A percentile compares a stretch with the other conserved stretches of the same genome.
phyloP scores from a whole-genome alignment of 2,888 invertebrate species.

The Dynastes grantii region DNA sequence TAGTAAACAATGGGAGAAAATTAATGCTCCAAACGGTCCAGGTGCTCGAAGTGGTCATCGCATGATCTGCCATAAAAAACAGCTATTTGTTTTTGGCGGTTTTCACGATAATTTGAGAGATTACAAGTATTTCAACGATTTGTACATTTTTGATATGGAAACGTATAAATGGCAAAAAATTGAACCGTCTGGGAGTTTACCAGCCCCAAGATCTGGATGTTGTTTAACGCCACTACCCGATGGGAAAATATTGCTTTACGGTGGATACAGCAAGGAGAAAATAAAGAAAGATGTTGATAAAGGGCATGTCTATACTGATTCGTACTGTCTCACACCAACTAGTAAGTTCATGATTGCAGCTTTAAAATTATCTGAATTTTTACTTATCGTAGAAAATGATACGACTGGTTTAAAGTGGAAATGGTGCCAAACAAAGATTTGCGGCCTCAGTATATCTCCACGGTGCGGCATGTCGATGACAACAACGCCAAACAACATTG shows the following conservation, averaged over 20 bases:
- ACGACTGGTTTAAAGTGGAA: constrained; percentile 79
- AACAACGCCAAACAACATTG: constrained; percentile 76
- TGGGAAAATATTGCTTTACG: constrained; percentile 80
- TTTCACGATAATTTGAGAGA: constrained; percentile 91
- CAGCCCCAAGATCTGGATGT: constrained; percentile 87
- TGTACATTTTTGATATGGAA: constrained; percentile 86
- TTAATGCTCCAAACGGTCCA: constrained; percentile 82
- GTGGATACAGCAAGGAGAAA: constrained; percentile 84
- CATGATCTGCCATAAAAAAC: constrained; percentile 87
- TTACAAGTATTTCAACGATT: constrained; percentile 92
- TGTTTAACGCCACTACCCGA: constrained; percentile 79
- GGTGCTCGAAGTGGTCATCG: constrained; percentile 91
- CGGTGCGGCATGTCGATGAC: constrained; percentile 82
- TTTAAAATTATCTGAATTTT: no score
- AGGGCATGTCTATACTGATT: constrained; percentile 81
- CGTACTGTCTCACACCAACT: constrained; percentile 78
- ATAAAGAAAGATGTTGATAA: constrained; percentile 84
- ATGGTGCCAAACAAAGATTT: constrained; percentile 80
- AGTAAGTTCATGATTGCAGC: constrained; percentile 70
- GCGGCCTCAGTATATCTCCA: constrained; percentile 77
- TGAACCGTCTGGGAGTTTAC: constrained; percentile 77
- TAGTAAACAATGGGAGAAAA: constrained; percentile 84
- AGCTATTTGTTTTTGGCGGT: constrained; percentile 90
- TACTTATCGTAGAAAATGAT: constrained; percentile 73
- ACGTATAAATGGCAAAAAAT: constrained; percentile 85